Conservation (phyloP, 2,113 vertebrate species). For the Sitta europaea region DNA sequence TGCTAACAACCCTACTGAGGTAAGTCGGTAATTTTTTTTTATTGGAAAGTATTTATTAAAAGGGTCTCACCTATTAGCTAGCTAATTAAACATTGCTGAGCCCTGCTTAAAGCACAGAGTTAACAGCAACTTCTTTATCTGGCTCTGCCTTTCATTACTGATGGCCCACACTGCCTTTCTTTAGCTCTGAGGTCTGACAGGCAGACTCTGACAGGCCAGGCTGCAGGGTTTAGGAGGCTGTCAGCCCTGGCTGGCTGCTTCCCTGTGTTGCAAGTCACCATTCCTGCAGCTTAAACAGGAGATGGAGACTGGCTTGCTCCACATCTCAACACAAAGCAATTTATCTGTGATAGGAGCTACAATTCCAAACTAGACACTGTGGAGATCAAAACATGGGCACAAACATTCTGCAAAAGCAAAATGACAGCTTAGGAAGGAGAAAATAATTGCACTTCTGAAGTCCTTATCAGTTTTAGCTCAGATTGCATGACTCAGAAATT, state of each 20-base stretch:
- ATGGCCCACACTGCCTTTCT: neutral
- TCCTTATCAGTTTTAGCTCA: neutral
- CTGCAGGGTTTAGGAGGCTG: neutral
- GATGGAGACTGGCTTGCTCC: neutral
- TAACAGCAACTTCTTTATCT: neutral
- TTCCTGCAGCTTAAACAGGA: neutral
- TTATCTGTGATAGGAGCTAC: neutral
- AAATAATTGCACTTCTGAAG: neutral
- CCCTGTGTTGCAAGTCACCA: neutral
- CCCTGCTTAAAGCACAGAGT: neutral
- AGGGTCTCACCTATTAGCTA: neutral
- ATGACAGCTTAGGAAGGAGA: neutral
- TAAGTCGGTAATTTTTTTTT: neutral
- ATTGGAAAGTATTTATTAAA: neutral
- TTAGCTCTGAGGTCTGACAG: neutral
- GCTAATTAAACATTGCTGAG: neutral
- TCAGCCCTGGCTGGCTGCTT: neutral
- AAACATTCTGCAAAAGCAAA: neutral
- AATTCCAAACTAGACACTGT: neutral
- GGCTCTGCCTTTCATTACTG: neutral
- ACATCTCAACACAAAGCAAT: neutral
- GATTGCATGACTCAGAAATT: neutral
- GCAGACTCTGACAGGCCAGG: neutral
- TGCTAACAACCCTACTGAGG: neutral
- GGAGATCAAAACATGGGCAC: neutral